Evolutionary conservation across 2,888 invertebrate genomes (phyloP).

Genomic region (Dryobota labecula): DNA sequence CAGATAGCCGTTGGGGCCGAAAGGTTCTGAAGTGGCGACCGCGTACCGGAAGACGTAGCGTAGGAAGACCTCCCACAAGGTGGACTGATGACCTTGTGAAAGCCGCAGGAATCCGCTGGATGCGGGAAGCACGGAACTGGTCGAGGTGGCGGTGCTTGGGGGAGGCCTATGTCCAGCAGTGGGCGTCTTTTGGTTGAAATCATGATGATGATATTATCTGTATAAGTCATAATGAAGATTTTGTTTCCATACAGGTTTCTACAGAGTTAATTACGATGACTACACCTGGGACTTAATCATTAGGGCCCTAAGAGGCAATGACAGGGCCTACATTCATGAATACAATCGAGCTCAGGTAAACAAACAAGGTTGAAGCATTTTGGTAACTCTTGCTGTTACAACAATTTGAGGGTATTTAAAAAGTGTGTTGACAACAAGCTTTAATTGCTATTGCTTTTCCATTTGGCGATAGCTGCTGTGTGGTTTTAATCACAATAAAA

Average conservation of each 20-base stretch:
- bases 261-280: conserved; percentile 92
- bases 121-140: too few species aligned
- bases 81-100: too few species aligned
- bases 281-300: conserved; percentile 90
- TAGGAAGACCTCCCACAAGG: too few species aligned
- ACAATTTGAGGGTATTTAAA: background rate
- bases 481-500: background rate
- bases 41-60: too few species aligned
- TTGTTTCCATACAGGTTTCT: conserved; percentile 87
- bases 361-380: background rate
- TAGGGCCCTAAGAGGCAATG: conserved; percentile 77
- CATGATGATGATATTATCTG: background rate
- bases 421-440: background rate
- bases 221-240: background rate
- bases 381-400: background rate
- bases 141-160: too few species aligned
- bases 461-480: background rate
- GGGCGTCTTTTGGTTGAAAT: too few species aligned
- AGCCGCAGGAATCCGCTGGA: too few species aligned
- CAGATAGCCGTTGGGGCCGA: too few species aligned
- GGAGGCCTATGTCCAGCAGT: too few species aligned
- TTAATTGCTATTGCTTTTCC: conserved; percentile 4
- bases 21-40: too few species aligned
- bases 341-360: conserved; percentile 93
- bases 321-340: conserved; percentile 88